Conservation (phyloP, 2,888 invertebrate species). For the Patella ulyssiponensis region DNA sequence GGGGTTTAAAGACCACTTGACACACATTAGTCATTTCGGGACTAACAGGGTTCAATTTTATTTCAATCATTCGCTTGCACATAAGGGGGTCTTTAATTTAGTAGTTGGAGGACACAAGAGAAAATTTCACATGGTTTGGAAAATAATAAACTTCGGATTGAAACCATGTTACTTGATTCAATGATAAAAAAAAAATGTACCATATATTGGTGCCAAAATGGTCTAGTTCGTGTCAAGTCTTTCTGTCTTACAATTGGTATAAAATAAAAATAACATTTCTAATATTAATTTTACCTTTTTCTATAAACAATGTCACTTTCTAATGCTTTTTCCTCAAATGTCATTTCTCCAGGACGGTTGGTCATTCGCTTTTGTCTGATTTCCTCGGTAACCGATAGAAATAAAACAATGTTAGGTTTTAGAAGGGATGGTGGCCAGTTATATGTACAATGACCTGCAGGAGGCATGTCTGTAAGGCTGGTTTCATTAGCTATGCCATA, state of each 20-base stretch:
- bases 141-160: neutral
- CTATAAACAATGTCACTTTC: slow-evolving; percentile 49
- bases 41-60: too few species aligned
- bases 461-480: slow-evolving; percentile 45
- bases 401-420: slow-evolving; percentile 49
- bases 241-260: too few species aligned
- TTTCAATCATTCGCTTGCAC: too few species aligned
- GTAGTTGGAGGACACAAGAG: too few species aligned
- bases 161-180: neutral
- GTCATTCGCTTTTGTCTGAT: slow-evolving; percentile 45
- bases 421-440: slow-evolving; percentile 55
- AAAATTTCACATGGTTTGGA: too few species aligned
- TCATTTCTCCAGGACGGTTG: slow-evolving; percentile 36
- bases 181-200: neutral
- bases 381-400: slow-evolving; percentile 52
- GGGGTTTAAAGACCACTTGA: too few species aligned
- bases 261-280: neutral
- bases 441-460: slow-evolving; percentile 42
- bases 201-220: too few species aligned
- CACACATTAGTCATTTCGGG: too few species aligned
- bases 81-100: too few species aligned
- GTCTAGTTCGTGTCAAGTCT: too few species aligned
- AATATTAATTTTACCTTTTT: slow-evolving; percentile 40
- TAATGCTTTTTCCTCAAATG: slow-evolving; percentile 50
- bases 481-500: slow-evolving; percentile 58